A percentile compares a stretch with the other conserved stretches of the same genome.
Conservation (phyloP, 2,888 invertebrate genomes). For the Heliconius charithonia region DNA sequence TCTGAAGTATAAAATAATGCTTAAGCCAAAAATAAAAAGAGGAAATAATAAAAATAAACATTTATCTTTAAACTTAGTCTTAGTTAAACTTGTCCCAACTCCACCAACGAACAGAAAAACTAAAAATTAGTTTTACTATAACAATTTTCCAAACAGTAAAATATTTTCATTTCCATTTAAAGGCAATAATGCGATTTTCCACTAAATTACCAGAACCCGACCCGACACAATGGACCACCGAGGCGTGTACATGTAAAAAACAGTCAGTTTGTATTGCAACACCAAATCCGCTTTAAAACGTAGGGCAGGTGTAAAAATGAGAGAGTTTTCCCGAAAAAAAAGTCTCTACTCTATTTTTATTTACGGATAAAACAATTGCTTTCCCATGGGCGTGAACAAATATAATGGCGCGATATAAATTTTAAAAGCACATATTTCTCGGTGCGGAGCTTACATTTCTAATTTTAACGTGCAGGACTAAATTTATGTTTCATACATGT, state of each 20-base stretch:
- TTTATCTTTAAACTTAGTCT: neutral
- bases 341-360: conserved; percentile 52
- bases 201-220: conserved; percentile 44
- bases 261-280: conserved; percentile 52
- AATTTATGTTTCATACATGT: conserved; percentile 79
- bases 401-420: conserved; percentile 71
- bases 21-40: neutral
- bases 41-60: neutral
- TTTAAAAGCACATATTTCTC: conserved; percentile 78
- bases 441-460: conserved; percentile 74
- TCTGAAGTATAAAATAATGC: no score
- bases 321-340: conserved; percentile 51
- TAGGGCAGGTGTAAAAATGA: conserved; percentile 54
- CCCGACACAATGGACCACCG: conserved; percentile 46
- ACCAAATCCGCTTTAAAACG: conserved; percentile 48
- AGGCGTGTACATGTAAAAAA: conserved; percentile 45
- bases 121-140: neutral
- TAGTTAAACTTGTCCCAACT: no score
- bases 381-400: conserved; percentile 59
- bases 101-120: neutral
- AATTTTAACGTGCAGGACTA: conserved; percentile 77
- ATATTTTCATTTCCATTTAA: conserved; percentile 28
- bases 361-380: conserved; percentile 59
- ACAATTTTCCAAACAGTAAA: conserved; percentile 3
- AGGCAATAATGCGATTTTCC: conserved; percentile 38